These are phyloP conservation scores for Myotis planiceps DNA, from an alignment of 2,797 vertebrate species.

Conservation along the genomic window DNA sequence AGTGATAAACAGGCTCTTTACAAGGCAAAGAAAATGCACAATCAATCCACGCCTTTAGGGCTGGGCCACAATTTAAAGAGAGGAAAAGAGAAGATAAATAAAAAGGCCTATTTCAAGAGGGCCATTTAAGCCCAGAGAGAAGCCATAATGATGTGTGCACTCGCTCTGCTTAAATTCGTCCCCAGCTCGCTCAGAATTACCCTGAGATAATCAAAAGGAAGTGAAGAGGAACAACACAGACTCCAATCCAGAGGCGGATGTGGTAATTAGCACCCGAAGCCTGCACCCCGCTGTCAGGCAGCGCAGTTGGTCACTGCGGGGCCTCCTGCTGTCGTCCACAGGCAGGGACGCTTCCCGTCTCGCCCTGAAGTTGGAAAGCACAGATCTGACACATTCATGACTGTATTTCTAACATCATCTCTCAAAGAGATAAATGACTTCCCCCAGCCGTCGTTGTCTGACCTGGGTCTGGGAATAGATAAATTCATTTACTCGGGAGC, in stretches of 20 bases:
- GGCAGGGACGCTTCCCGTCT: not conserved
- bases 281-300: not conserved
- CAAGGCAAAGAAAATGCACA: slow-evolving; percentile 47
- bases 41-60: slow-evolving; percentile 52
- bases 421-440: slow-evolving; percentile 79
- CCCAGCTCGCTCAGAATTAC: slow-evolving; percentile 77
- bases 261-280: slow-evolving; percentile 60
- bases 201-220: slow-evolving; percentile 82
- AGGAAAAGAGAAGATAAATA: slow-evolving; percentile 72
- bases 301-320: slow-evolving; percentile 42
- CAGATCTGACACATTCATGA: slow-evolving; percentile 52
- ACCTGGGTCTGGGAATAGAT: slow-evolving; percentile 72
- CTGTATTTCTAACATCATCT: slow-evolving; percentile 72
- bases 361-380: not conserved
- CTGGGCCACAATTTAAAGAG: slow-evolving; percentile 60
- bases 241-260: slow-evolving; percentile 40
- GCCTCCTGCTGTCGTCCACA: slow-evolving; percentile 41
- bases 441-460: not conserved
- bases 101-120: slow-evolving; percentile 80
- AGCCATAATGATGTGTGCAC: slow-evolving; percentile 69
- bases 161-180: slow-evolving; percentile 71
- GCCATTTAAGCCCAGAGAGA: slow-evolving; percentile 74
- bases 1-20: slow-evolving; percentile 72
- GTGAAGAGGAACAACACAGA: slow-evolving; percentile 68
- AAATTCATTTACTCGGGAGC: slow-evolving; percentile 66